These are phyloP conservation scores for Terrapene triunguis DNA, from an alignment of 2,113 vertebrate genomes.

Conservation along the genomic window DNA sequence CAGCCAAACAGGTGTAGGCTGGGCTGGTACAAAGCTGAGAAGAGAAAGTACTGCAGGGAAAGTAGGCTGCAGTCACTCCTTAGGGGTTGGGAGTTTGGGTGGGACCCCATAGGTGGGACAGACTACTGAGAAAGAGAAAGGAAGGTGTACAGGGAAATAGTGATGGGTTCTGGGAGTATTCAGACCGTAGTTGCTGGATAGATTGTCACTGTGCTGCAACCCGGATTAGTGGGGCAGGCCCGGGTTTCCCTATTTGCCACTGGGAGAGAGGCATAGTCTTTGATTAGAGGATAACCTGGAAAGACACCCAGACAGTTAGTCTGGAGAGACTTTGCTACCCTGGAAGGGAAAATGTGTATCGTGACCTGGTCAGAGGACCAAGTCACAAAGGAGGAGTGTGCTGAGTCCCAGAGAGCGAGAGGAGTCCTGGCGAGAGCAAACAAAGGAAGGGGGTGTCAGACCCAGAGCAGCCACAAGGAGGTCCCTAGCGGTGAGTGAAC, in stretches of 20 bases:
- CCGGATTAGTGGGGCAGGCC: too few species aligned
- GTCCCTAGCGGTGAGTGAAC: too few species aligned
- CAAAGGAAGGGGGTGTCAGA: neutral
- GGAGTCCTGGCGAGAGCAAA: neutral
- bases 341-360: neutral
- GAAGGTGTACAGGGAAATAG: neutral
- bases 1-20: neutral
- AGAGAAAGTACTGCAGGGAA: neutral
- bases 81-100: neutral
- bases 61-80: neutral
- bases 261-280: neutral
- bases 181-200: neutral
- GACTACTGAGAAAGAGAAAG: neutral
- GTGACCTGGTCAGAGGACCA: neutral
- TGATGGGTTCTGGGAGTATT: neutral
- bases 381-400: neutral
- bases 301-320: neutral
- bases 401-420: neutral
- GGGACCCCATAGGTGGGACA: neutral
- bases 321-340: neutral
- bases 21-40: neutral
- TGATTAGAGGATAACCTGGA: neutral
- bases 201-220: neutral
- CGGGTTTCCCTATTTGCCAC: neutral
- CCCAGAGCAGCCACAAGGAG: too few species aligned